phyloP scores from a whole-genome alignment of 2,113 vertebrate genomes.

The Gopherus flavomarginatus region DNA sequence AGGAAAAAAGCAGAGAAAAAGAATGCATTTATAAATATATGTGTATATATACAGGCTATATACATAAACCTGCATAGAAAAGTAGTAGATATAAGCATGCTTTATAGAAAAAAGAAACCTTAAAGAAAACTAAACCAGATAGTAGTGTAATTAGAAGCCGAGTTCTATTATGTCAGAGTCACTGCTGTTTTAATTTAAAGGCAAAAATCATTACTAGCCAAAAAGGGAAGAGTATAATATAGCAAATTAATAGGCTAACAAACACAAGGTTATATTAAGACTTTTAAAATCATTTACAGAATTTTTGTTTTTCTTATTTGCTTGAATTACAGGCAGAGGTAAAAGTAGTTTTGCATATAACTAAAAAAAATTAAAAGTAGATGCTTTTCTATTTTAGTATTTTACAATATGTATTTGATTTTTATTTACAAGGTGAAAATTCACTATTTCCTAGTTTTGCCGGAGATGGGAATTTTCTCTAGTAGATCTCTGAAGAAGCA shows the following conservation, averaged over 20 bases:
- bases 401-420: not conserved
- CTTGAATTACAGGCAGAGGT: not conserved
- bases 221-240: not conserved
- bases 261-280: not conserved
- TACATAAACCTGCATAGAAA: not conserved
- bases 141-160: not conserved
- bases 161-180: not conserved
- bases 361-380: not conserved
- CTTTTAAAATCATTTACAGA: not conserved
- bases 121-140: not conserved
- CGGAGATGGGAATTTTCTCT: not conserved
- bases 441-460: not conserved
- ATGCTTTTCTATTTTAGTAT: not conserved
- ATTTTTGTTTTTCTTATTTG: accelerated
- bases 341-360: conserved; percentile 10
- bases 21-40: not conserved
- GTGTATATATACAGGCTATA: not conserved
- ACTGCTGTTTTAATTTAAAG: not conserved
- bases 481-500: not conserved
- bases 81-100: not conserved
- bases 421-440: not conserved
- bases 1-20: not conserved
- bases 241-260: not conserved
- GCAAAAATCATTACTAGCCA: conserved; percentile 10
- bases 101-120: not conserved